Conservation (phyloP, 2,797 vertebrate species). For the Enteromius viviparus region DNA sequence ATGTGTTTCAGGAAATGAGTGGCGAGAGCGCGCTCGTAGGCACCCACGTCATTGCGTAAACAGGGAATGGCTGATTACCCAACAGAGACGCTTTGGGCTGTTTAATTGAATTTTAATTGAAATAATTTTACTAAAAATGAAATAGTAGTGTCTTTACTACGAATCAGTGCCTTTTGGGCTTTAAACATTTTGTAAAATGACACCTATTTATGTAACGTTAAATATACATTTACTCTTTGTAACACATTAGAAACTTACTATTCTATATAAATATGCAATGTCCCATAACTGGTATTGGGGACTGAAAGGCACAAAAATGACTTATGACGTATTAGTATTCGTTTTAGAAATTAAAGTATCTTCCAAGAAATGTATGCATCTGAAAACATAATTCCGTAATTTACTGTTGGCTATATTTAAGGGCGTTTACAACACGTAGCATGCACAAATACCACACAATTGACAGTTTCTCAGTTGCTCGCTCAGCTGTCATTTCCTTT, state of each 20-base stretch:
- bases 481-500: slow-evolving; percentile 20
- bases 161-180: neutral
- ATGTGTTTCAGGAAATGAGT: slow-evolving; percentile 3
- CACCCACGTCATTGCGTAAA: neutral
- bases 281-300: neutral
- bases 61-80: neutral
- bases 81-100: neutral
- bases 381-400: neutral
- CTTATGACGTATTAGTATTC: neutral
- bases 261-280: neutral
- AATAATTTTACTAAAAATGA: neutral
- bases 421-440: neutral
- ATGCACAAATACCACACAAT: neutral
- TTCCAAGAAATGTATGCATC: neutral
- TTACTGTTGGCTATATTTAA: neutral
- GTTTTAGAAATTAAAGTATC: neutral
- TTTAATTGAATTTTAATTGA: neutral
- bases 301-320: neutral
- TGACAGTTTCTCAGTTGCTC: neutral
- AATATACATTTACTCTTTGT: no score
- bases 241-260: neutral
- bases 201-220: neutral
- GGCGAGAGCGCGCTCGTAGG: slow-evolving; percentile 3
- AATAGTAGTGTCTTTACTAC: neutral
- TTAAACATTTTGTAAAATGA: neutral